phyloP scores from a whole-genome alignment of 2,797 vertebrate genomes.

The Linurgus olivaceus region DNA sequence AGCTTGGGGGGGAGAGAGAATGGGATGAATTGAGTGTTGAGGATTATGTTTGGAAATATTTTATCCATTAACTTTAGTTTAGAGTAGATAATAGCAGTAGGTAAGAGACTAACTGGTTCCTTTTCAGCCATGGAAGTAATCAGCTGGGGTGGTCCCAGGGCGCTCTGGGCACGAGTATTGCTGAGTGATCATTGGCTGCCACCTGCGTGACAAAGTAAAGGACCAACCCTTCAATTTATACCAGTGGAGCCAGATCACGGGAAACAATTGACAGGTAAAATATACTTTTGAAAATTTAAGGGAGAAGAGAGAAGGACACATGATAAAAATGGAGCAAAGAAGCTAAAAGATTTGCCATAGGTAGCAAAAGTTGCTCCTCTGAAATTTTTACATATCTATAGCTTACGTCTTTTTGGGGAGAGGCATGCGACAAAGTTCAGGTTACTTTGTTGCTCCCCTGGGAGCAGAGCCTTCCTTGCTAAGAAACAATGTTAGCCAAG shows the following conservation, averaged over 20 bases:
- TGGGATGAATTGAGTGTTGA: neutral
- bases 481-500: neutral
- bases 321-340: neutral
- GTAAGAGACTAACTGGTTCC: slow-evolving; percentile 73
- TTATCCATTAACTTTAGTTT: slow-evolving; percentile 9
- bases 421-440: neutral
- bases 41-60: neutral
- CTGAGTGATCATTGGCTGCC: slow-evolving; percentile 72
- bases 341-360: neutral
- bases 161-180: slow-evolving; percentile 66
- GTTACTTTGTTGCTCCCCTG: neutral
- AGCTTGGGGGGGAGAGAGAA: neutral
- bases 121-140: slow-evolving; percentile 75
- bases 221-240: slow-evolving; percentile 67
- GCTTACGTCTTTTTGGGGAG: neutral
- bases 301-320: neutral
- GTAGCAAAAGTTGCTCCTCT: neutral
- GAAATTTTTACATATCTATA: neutral
- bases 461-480: neutral
- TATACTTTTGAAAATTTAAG: slow-evolving; percentile 27
- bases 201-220: slow-evolving; percentile 73
- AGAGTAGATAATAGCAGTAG: slow-evolving; percentile 64
- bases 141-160: slow-evolving; percentile 71
- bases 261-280: slow-evolving; percentile 71
- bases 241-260: slow-evolving; percentile 67